Evolutionary conservation across 2,113 vertebrate genomes (phyloP).

Genomic region (Dunckerocampus dactyliophorus): DNA sequence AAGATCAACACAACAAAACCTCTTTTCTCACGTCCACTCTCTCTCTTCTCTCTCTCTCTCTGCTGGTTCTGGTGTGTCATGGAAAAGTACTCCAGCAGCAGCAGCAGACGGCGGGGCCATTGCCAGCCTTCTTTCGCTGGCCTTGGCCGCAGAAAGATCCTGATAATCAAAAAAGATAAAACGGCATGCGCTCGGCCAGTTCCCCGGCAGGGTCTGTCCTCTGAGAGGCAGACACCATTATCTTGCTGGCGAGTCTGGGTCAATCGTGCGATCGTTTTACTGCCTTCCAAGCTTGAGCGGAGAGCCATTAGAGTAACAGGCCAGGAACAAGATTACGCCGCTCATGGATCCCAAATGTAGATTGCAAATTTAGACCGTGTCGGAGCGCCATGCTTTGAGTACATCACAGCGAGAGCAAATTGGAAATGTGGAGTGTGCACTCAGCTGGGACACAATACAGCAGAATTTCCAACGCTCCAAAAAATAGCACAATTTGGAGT

Average conservation of each 20-base stretch:
- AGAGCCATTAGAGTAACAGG: conserved; percentile 18
- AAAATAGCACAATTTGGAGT: background rate
- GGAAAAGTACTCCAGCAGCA: conserved; percentile 60
- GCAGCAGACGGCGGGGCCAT: conserved; percentile 13
- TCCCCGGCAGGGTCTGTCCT: conserved; percentile 41
- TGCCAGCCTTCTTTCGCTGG: conserved; percentile 26
- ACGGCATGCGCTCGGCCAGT: conserved; percentile 21
- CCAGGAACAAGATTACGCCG: conserved; percentile 1
- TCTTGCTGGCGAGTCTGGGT: conserved; percentile 38
- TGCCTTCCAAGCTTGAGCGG: conserved; percentile 15
- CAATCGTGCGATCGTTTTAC: conserved; percentile 13
- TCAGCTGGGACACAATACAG: no score
- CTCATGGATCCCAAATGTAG: background rate
- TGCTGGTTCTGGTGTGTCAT: conserved; percentile 33
- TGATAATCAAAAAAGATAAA: conserved; percentile 54
- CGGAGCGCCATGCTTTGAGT: no score
- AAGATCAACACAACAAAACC: conserved; percentile 3
- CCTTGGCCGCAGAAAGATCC: conserved; percentile 32
- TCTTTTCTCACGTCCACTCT: conserved; percentile 7
- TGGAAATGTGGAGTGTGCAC: background rate
- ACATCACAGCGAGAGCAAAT: background rate
- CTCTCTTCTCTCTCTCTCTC: background rate
- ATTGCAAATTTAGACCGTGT: background rate
- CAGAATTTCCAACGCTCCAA: no score
- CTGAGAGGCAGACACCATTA: conserved; percentile 31